Evolutionary conservation across 2,888 invertebrate species (phyloP).

Genomic region (Dicranocentrus wangi): DNA sequence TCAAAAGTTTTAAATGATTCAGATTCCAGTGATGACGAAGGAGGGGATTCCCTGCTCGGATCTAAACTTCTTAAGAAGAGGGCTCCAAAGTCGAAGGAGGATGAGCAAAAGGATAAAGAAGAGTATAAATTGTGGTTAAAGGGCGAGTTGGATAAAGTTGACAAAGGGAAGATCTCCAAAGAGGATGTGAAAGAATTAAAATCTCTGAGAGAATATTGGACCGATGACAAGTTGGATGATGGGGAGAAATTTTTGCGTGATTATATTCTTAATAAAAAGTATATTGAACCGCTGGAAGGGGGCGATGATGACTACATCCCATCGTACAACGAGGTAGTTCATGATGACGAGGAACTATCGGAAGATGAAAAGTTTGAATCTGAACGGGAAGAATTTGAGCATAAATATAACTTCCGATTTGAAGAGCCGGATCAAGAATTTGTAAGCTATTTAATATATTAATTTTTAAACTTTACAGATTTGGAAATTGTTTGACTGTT

Average conservation of each 20-base stretch:
- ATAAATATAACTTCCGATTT: slow-evolving; percentile 95
- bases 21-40: slow-evolving; percentile 77
- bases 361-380: slow-evolving; percentile 87
- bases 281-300: slow-evolving; percentile 75
- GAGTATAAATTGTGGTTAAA: slow-evolving; percentile 87
- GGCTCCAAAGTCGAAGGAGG: slow-evolving; percentile 77
- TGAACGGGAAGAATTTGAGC: slow-evolving; percentile 91
- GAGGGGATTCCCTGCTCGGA: slow-evolving; percentile 74
- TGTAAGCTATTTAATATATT: slow-evolving; percentile 76
- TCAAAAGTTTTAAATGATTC: slow-evolving; percentile 76
- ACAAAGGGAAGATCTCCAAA: slow-evolving; percentile 40
- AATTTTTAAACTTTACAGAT: too few species aligned
- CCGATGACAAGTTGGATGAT: slow-evolving; percentile 85
- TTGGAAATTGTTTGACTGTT: too few species aligned
- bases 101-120: slow-evolving; percentile 77
- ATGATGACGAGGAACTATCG: slow-evolving; percentile 79
- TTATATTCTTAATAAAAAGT: slow-evolving; percentile 90
- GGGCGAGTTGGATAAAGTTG: slow-evolving; percentile 79
- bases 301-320: slow-evolving; percentile 78
- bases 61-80: slow-evolving; percentile 77
- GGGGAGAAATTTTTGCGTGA: slow-evolving; percentile 93
- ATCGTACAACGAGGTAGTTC: slow-evolving; percentile 81
- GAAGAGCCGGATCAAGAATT: slow-evolving; percentile 97
- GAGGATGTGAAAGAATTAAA: slow-evolving; percentile 81
- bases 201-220: slow-evolving; percentile 89